Conservation (phyloP, 2,113 vertebrate species). For the Microcebus tavaratra region DNA sequence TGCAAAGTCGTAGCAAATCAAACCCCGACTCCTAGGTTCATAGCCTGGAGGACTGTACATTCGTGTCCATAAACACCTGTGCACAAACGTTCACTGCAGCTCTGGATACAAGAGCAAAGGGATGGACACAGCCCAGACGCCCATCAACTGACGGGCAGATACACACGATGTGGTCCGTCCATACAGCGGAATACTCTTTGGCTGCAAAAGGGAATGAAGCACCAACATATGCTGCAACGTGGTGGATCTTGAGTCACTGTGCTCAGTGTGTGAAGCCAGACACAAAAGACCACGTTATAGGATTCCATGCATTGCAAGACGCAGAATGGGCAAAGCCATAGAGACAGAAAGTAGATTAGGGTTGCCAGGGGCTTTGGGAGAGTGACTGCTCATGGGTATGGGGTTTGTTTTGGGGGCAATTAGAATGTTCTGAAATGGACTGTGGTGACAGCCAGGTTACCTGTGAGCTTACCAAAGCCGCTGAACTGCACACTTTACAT, state of each 20-base stretch:
- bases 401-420: neutral
- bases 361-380: neutral
- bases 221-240: fast-evolving
- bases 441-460: no score
- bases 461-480: neutral
- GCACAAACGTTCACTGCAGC: fast-evolving
- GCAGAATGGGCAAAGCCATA: fast-evolving
- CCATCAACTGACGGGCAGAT: fast-evolving
- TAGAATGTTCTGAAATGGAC: neutral
- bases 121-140: fast-evolving
- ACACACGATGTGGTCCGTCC: fast-evolving
- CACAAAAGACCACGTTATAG: fast-evolving
- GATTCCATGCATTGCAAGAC: fast-evolving
- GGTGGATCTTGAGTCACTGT: fast-evolving
- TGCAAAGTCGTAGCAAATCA: fast-evolving
- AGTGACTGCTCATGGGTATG: neutral
- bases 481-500: neutral
- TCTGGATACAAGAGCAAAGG: no score
- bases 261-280: fast-evolving
- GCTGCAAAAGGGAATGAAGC: neutral
- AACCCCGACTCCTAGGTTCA: fast-evolving
- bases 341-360: neutral
- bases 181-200: fast-evolving
- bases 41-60: neutral
- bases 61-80: fast-evolving